Evolutionary conservation across 2,797 vertebrate species (phyloP).

Genomic region (Melanotaenia boesemani): DNA sequence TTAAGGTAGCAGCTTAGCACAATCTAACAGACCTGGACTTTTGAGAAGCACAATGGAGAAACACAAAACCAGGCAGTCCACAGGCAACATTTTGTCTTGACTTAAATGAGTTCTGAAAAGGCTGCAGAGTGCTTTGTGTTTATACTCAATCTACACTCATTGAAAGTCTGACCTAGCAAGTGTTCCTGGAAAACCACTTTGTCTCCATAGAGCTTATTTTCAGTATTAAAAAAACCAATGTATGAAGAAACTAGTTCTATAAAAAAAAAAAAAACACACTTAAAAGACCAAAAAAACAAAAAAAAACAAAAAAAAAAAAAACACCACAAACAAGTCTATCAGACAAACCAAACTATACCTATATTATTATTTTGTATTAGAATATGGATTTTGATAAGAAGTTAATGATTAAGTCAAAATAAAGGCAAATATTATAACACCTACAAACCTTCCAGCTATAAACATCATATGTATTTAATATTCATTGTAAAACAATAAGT

Average conservation of each 20-base stretch:
- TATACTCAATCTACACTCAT: slow-evolving; percentile 24
- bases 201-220: slow-evolving; percentile 1
- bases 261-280: neutral
- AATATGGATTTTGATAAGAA: neutral
- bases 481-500: neutral
- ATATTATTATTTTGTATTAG: slow-evolving; percentile 4
- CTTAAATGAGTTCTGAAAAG: slow-evolving; percentile 51
- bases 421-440: neutral
- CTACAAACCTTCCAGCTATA: neutral
- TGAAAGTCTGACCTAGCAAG: slow-evolving; percentile 29
- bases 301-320: too few species aligned
- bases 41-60: slow-evolving; percentile 47
- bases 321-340: neutral
- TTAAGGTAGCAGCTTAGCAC: slow-evolving; percentile 23
- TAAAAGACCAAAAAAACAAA: neutral
- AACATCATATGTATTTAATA: neutral
- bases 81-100: slow-evolving; percentile 51
- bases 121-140: slow-evolving; percentile 37
- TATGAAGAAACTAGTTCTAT: neutral
- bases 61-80: slow-evolving; percentile 30
- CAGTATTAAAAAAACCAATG: slow-evolving; percentile 15
- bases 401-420: slow-evolving; percentile 5
- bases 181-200: slow-evolving; percentile 32
- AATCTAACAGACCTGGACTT: slow-evolving; percentile 31
- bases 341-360: neutral